Base-by-base conservation (phyloP, 2,113 vertebrate genomes). In the Dinomys branickii region DNA sequence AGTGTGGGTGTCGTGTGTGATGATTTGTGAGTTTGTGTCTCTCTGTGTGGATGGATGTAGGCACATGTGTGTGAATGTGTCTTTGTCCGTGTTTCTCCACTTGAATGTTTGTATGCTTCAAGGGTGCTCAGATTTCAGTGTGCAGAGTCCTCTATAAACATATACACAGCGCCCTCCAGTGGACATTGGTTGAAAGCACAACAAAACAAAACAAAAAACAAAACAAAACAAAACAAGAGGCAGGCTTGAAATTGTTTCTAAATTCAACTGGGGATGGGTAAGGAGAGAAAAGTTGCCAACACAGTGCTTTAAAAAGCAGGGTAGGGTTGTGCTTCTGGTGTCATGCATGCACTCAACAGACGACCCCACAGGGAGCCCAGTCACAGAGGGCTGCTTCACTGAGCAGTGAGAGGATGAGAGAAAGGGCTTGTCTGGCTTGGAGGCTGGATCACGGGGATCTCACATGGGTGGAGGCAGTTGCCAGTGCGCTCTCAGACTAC, bases 131-230 rank as follows among this genome's bases (percentile, higher is more conserved):
- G 90, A 52, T 88, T 65, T 85, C 75, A 44, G 56, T 2, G 44
- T 38, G 50, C 82, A n/a, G 44, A 61, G 38, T 41, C 59, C 65
- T 13, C 61, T 84, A 88, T 88, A 84, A 41, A 94, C 87, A 91
- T 56, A 96, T n/a, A 82, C 94, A 96, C 78, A 98, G 96, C 73
- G 56, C 97, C 97, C 97, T 92, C 98, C 87, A 91, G 98, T 95
- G 98, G 97, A 50, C 44, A 12, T 24, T 16, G 38, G 14, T 44
- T 86, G 90, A 95, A 96, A 83, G 44, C 24, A 77, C 7, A 54
- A 10, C 35, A 4, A 75, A 58, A 58, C n/a, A 41, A 59, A 95
- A 91, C 71, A n/a, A 41, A 47, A 38, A n/a, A n/a, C n/a, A n/a
- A n/a, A n/a, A 35, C 35, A 17, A 81, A 59, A 63, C 77, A 80